These are phyloP conservation scores for Tromatobia lineatoria DNA, from an alignment of 2,888 invertebrate species.

Conservation along the genomic window DNA sequence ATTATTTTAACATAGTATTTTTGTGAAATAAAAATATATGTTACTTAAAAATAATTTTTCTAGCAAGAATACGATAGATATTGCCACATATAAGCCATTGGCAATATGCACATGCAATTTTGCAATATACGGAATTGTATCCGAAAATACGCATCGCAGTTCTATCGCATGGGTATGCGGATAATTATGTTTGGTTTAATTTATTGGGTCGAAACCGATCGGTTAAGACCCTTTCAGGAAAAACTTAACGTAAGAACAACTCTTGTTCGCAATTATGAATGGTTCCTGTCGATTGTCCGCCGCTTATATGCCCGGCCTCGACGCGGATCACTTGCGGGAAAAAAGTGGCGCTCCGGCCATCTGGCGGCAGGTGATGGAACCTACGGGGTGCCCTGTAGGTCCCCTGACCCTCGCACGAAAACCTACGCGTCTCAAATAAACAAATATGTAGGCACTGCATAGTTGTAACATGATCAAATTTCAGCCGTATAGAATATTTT, in stretches of 20 bases:
- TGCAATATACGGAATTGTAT: too few species aligned
- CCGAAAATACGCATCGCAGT: background rate
- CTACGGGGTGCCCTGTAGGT: background rate
- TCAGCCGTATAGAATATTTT: background rate
- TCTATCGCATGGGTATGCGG: background rate
- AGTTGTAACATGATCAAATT: background rate
- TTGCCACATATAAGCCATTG: too few species aligned
- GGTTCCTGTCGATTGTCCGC: rapidly evolving
- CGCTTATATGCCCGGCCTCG: slow-evolving; percentile 32
- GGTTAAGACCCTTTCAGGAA: slow-evolving; percentile 81
- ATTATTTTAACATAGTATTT: too few species aligned
- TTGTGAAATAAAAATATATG: too few species aligned
- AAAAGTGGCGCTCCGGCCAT: slow-evolving; percentile 5
- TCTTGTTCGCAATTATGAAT: slow-evolving; percentile 70
- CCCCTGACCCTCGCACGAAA: background rate
- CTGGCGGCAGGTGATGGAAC: slow-evolving; percentile 44
- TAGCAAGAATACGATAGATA: too few species aligned
- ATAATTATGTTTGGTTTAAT: slow-evolving; percentile 45
- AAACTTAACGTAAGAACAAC: slow-evolving; percentile 82
- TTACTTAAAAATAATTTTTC: too few species aligned
- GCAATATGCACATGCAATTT: too few species aligned
- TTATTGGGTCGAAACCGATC: slow-evolving; percentile 76
- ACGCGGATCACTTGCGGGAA: slow-evolving; percentile 64
- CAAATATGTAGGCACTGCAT: background rate
- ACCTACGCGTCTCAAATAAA: background rate